Percentiles rank a stretch among this genome's conserved stretches.
These are phyloP conservation scores for Anthopleura xanthogrammica DNA, from an alignment of 92 coral and sea anemone species.

Conservation along the genomic window DNA sequence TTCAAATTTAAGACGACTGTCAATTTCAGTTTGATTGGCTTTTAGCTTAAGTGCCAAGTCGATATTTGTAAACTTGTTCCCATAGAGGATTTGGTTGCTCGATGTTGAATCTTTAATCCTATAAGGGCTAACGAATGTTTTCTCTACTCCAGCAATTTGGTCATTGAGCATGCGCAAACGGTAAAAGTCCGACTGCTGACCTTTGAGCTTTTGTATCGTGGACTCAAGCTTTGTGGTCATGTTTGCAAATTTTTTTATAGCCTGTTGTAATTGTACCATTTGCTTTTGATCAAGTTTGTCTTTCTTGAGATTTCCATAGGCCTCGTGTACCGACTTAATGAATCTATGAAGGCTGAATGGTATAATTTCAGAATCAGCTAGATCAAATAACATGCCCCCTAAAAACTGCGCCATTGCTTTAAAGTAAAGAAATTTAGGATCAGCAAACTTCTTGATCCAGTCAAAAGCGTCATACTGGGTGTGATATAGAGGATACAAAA, in stretches of 20 bases:
- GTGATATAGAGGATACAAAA: slow-evolving; percentile 83
- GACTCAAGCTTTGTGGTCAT: slow-evolving; percentile 47
- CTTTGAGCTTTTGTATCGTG: slow-evolving; percentile 17
- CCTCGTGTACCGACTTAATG: slow-evolving; percentile 34
- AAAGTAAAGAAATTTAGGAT: slow-evolving; percentile 77
- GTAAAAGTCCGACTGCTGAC: slow-evolving; percentile 32
- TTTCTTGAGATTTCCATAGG: slow-evolving; percentile 11
- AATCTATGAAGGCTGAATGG: slow-evolving; percentile 71
- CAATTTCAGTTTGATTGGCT: slow-evolving; percentile 39
- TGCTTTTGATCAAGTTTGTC: slow-evolving; percentile 12
- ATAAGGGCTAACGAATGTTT: slow-evolving; percentile 64
- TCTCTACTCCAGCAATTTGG: slow-evolving; percentile 76
- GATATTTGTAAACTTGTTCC: slow-evolving; percentile 42
- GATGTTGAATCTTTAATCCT: not conserved
- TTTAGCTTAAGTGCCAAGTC: slow-evolving; percentile 13
- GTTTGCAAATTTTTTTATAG: slow-evolving; percentile 38
- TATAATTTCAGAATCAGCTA: slow-evolving; percentile 62
- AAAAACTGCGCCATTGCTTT: slow-evolving; percentile 72
- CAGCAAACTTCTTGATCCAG: slow-evolving; percentile 75
- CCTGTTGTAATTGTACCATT: slow-evolving; percentile 18
- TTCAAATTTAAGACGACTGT: not conserved
- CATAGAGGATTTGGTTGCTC: slow-evolving; percentile 17
- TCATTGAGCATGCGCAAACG: slow-evolving; percentile 73
- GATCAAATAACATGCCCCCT: slow-evolving; percentile 68
- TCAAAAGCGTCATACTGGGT: slow-evolving; percentile 82